Percentiles rank a stretch among this genome's conserved stretches.
Evolutionary conservation across 1,140 invertebrate species (phyloP).

Genomic region (Camponotus vicinus): DNA sequence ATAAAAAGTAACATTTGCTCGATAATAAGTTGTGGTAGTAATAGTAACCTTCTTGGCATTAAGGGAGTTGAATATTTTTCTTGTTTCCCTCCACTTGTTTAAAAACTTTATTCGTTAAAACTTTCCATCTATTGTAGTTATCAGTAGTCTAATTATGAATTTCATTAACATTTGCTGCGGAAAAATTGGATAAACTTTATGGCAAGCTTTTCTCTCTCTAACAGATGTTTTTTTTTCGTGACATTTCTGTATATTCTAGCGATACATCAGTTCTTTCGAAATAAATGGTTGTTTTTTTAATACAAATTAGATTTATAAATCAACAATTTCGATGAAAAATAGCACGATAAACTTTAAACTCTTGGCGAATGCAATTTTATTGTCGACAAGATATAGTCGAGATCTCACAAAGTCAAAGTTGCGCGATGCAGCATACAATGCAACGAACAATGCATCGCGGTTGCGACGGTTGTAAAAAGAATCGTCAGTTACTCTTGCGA

Average conservation of each 20-base stretch:
- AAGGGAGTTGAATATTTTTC: not conserved
- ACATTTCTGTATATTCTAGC: not conserved
- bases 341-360: slow-evolving; percentile 10
- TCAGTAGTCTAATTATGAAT: not conserved
- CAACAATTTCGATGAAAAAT: not conserved
- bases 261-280: not conserved
- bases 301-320: not conserved
- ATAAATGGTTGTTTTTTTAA: not conserved
- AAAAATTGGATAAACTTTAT: slow-evolving; percentile 15
- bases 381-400: slow-evolving; percentile 20
- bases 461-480: slow-evolving; percentile 5
- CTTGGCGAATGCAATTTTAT: not conserved
- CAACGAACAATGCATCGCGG: slow-evolving; percentile 24
- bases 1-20: not conserved
- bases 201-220: not conserved
- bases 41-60: not conserved
- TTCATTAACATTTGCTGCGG: not conserved
- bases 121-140: not conserved
- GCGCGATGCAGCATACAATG: not conserved
- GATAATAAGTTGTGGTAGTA: not conserved
- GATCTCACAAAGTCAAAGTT: not conserved
- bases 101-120: not conserved
- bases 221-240: too few relatives aligned
- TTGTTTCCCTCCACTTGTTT: not conserved
- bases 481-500: slow-evolving; percentile 7